Conservation (phyloP, 1,140 invertebrate genomes). For the Dinothrombium tinctorium region DNA sequence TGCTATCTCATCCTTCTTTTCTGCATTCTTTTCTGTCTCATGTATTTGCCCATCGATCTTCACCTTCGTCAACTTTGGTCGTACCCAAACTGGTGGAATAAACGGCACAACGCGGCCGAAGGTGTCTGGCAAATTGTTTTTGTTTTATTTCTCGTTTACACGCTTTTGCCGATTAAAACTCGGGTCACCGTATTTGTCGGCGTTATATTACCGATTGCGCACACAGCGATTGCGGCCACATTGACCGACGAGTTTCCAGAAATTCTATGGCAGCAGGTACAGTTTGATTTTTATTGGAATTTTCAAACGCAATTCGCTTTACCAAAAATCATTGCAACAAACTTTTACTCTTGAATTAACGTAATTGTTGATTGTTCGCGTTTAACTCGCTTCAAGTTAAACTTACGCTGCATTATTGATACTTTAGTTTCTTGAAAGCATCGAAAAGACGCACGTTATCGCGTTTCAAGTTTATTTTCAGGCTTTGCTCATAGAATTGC, state of each 20-base stretch:
- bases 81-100: constrained; percentile 18
- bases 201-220: constrained; percentile 37
- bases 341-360: too few species aligned
- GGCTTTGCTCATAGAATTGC: too few species aligned
- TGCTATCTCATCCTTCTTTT: constrained; percentile 41
- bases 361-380: too few species aligned
- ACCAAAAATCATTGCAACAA: too few species aligned
- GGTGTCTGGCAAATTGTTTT: constrained; percentile 58
- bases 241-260: background rate
- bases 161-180: constrained; percentile 55
- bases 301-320: too few species aligned
- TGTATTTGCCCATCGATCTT: constrained; percentile 17
- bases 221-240: constrained; percentile 37
- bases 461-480: too few species aligned
- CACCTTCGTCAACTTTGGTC: background rate
- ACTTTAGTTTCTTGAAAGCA: too few species aligned
- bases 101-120: constrained; percentile 30
- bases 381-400: too few species aligned
- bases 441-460: too few species aligned
- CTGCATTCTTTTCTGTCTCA: constrained; percentile 33
- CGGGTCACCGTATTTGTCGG: constrained; percentile 48
- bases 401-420: too few species aligned
- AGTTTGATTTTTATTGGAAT: too few species aligned
- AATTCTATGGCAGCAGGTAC: too few species aligned
- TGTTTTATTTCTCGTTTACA: constrained; percentile 59